Conservation (phyloP, 2,113 vertebrate species). For the Pluvianellus socialis region DNA sequence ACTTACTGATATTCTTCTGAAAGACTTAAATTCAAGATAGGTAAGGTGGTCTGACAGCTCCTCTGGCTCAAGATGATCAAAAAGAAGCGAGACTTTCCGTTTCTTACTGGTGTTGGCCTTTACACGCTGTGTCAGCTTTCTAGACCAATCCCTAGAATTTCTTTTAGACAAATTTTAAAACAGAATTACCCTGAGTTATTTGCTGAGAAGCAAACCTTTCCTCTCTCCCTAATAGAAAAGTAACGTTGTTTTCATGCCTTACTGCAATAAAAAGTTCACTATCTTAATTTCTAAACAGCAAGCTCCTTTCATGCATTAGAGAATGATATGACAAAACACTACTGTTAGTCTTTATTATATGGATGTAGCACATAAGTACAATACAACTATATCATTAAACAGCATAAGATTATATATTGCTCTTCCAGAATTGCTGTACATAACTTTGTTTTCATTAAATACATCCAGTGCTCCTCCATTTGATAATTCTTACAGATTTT, state of each 20-base stretch:
- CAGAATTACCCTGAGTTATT: not conserved
- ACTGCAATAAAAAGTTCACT: not conserved
- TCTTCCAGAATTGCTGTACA: not conserved
- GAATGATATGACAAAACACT: not conserved
- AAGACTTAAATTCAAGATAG: constrained; percentile 94
- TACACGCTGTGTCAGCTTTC: constrained; percentile 92
- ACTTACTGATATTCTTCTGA: constrained; percentile 93
- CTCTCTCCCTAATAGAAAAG: not conserved
- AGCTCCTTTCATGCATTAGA: not conserved
- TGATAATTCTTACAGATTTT: not conserved
- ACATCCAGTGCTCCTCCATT: not conserved
- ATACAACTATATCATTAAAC: not conserved
- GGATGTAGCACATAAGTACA: not conserved
- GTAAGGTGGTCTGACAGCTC: constrained; percentile 94
- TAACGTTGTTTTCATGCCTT: not conserved
- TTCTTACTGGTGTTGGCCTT: constrained; percentile 92
- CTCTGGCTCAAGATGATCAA: constrained; percentile 93
- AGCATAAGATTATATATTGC: not conserved
- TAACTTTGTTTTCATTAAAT: not conserved
- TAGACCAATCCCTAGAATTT: constrained; percentile 92
- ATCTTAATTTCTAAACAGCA: not conserved
- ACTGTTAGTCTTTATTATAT: not conserved
- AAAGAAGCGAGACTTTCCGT: constrained; percentile 94
- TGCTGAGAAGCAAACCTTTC: not conserved
- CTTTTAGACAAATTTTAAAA: constrained; percentile 67